These are phyloP conservation scores for Rapana venosa DNA, from an alignment of 2,888 invertebrate species.

Conservation along the genomic window DNA sequence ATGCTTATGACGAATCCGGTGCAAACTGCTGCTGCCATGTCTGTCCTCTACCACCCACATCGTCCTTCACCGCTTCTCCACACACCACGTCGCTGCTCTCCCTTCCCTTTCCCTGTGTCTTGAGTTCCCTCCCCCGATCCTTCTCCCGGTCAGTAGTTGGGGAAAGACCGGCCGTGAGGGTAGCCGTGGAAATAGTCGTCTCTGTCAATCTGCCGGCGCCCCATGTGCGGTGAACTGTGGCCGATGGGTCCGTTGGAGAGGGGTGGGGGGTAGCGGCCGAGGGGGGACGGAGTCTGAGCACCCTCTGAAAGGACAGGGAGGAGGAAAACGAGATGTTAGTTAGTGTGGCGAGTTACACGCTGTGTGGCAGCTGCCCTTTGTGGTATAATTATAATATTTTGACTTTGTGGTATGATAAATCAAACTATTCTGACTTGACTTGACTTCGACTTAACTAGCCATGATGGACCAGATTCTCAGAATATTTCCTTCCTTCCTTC, in stretches of 20 bases:
- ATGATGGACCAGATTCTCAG: too few relatives aligned
- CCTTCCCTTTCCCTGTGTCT: not conserved
- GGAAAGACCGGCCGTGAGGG: slow-evolving; percentile 49
- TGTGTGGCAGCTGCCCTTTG: too few relatives aligned
- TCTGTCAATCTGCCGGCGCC: slow-evolving; percentile 61
- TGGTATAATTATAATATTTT: too few relatives aligned
- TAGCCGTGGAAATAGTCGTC: slow-evolving; percentile 58
- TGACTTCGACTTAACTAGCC: too few relatives aligned
- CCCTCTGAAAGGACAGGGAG: slow-evolving; percentile 55
- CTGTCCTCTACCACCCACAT: not conserved
- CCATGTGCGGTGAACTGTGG: slow-evolving; percentile 74
- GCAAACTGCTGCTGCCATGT: not conserved
- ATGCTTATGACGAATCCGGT: too few relatives aligned
- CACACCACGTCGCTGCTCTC: not conserved
- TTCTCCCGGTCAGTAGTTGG: slow-evolving; percentile 42
- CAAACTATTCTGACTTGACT: too few relatives aligned
- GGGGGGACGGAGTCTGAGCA: slow-evolving; percentile 56
- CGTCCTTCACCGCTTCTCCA: not conserved
- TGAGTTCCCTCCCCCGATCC: not conserved
- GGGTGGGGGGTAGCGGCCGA: slow-evolving; percentile 56
- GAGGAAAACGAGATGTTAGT: not conserved
- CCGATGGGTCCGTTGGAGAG: slow-evolving; percentile 73
- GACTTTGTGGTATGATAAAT: not conserved
- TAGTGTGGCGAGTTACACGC: too few relatives aligned
- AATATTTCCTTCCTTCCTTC: too few relatives aligned